Percentiles rank a stretch among this genome's conserved stretches.
These are phyloP conservation scores for Vesta saturnalis DNA, from an alignment of 2,888 invertebrate genomes.

Conservation along the genomic window DNA sequence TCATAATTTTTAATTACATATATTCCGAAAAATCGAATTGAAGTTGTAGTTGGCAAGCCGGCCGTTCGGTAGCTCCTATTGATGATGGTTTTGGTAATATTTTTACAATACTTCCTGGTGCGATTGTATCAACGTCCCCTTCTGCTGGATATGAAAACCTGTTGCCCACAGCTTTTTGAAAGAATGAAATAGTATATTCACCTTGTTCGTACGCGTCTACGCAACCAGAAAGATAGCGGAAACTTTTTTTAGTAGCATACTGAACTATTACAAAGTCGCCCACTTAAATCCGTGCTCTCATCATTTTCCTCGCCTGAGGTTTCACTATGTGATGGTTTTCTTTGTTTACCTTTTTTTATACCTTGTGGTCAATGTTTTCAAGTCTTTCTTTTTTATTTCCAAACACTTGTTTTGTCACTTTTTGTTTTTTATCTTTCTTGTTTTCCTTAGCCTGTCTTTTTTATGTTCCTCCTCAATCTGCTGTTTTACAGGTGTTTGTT, in stretches of 20 bases:
- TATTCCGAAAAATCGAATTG: slow-evolving; percentile 1
- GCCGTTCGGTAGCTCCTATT: neutral
- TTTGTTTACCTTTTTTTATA: neutral
- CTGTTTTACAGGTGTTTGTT: too few relatives aligned
- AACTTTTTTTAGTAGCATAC: neutral
- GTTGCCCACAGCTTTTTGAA: too few relatives aligned
- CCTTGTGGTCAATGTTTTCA: neutral
- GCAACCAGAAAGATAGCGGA: neutral
- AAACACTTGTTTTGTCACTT: too few relatives aligned
- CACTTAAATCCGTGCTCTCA: too few relatives aligned
- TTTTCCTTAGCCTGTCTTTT: neutral
- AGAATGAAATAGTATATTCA: too few relatives aligned
- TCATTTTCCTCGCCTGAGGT: neutral
- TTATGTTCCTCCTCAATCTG: too few relatives aligned
- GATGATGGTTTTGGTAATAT: neutral
- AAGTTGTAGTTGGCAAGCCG: neutral
- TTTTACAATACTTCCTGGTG: too few relatives aligned
- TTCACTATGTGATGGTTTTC: too few relatives aligned
- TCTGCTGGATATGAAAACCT: too few relatives aligned
- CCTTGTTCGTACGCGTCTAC: neutral
- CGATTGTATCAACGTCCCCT: neutral
- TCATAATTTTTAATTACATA: too few relatives aligned
- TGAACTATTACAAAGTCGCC: neutral
- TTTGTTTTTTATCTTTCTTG: neutral
- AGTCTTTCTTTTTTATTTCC: too few relatives aligned